Evolutionary conservation across 1,140 invertebrate species (phyloP).

Genomic region (Conus betulinus): DNA sequence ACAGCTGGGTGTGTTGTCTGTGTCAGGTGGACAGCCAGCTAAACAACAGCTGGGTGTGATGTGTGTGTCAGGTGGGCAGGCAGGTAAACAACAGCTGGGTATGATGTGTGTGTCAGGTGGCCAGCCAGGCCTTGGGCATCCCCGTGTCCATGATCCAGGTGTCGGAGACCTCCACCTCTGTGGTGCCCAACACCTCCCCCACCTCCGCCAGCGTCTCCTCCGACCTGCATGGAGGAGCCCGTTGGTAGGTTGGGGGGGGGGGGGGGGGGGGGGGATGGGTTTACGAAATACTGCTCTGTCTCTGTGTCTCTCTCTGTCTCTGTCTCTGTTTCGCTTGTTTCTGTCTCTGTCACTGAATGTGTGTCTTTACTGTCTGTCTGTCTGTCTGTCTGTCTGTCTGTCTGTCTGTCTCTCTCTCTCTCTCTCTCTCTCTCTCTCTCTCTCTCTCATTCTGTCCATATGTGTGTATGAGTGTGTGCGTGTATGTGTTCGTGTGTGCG

Average conservation of each 20-base stretch:
- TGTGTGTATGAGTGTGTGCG: not conserved
- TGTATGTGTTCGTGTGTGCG: too few species aligned
- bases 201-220: not conserved
- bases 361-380: not conserved
- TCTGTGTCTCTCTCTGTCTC: not conserved
- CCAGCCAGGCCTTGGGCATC: conserved; percentile 82
- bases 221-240: not conserved
- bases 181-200: conserved; percentile 85
- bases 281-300: not conserved
- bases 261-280: too few species aligned
- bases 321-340: not conserved
- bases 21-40: too few species aligned
- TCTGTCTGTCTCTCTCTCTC: too few species aligned
- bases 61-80: too few species aligned
- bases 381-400: not conserved
- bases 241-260: not conserved
- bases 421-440: too few species aligned
- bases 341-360: too few species aligned
- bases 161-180: conserved; percentile 91
- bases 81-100: too few species aligned
- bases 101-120: conserved; percentile 58
- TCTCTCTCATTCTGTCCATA: too few species aligned
- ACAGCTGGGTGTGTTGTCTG: too few species aligned
- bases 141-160: conserved; percentile 88
- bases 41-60: too few species aligned